Evolutionary conservation across 2,888 invertebrate species (phyloP).

Genomic region (Carpatolechia fugitivella): DNA sequence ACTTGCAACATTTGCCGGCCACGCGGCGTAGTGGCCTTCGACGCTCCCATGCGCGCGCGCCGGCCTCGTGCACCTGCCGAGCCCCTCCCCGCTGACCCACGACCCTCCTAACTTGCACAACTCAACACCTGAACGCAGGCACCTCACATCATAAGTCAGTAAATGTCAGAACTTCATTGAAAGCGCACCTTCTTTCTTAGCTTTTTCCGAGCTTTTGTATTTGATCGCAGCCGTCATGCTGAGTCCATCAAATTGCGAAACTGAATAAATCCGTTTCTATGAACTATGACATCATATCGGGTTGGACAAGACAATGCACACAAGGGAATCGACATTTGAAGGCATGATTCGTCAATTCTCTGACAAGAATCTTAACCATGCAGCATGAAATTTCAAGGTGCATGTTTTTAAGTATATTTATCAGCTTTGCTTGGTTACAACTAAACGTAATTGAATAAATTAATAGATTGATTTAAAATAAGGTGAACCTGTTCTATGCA

Average conservation of each 20-base stretch:
- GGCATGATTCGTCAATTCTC: constrained; percentile 57
- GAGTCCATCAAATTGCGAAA: constrained; percentile 59
- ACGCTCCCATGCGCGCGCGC: constrained; percentile 55
- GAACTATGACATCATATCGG: constrained; percentile 65
- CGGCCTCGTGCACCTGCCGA: constrained; percentile 67
- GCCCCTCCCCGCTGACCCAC: constrained; percentile 30
- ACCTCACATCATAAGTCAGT: constrained; percentile 54
- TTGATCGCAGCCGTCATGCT: not conserved
- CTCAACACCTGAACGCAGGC: constrained; percentile 44
- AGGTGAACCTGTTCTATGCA: constrained; percentile 1
- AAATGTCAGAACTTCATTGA: constrained; percentile 43
- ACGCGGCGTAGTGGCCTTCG: constrained; percentile 54
- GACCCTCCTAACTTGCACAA: constrained; percentile 51
- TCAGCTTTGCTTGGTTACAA: constrained; percentile 18
- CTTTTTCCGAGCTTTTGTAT: constrained; percentile 15
- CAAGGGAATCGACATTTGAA: constrained; percentile 64
- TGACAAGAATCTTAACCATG: constrained; percentile 53
- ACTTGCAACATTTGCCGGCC: constrained; percentile 54
- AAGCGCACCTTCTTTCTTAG: constrained; percentile 23
- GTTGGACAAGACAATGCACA: constrained; percentile 63
- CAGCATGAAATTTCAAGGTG: constrained; percentile 53
- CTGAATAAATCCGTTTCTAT: constrained; percentile 50
- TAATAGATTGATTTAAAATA: not conserved
- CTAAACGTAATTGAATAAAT: not conserved
- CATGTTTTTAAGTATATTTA: constrained; percentile 42